These are phyloP conservation scores for Pelecanus crispus DNA, from an alignment of 2,113 vertebrate genomes.

Conservation along the genomic window DNA sequence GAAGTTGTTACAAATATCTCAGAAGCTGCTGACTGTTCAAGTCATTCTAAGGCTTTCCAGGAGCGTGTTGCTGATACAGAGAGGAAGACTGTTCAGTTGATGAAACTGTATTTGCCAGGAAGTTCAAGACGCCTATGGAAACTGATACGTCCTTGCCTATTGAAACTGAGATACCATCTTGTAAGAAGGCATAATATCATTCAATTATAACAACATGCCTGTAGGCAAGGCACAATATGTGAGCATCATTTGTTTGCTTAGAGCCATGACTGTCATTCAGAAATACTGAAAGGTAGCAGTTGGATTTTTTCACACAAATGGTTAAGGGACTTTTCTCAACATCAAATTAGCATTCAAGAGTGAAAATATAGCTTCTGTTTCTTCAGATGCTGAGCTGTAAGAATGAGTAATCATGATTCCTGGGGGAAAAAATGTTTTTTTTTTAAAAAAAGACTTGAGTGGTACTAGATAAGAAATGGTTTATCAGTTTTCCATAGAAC, in stretches of 20 bases:
- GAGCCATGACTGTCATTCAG: constrained; percentile 49
- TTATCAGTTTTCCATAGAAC: constrained; percentile 11
- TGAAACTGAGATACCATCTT: constrained; percentile 42
- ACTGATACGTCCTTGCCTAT: background rate
- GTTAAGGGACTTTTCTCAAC: constrained; percentile 55
- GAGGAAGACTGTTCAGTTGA: background rate
- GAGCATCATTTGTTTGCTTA: constrained; percentile 55
- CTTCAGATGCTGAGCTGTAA: constrained; percentile 37
- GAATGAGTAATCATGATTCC: constrained; percentile 31
- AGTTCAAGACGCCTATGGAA: background rate
- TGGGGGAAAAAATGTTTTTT: background rate
- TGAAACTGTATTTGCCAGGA: background rate
- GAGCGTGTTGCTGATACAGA: background rate
- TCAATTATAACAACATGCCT: constrained; percentile 42
- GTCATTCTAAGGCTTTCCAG: background rate
- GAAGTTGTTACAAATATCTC: background rate
- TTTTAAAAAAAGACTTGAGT: background rate
- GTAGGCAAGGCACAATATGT: constrained; percentile 58
- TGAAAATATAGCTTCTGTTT: constrained; percentile 45
- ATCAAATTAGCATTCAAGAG: constrained; percentile 37
- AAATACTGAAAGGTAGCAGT: constrained; percentile 59
- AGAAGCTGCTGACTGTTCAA: background rate
- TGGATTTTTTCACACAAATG: constrained; percentile 54
- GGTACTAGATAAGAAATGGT: background rate
- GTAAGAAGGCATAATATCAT: constrained; percentile 22